Base-by-base conservation (phyloP, 1,140 invertebrate species). In the Apocrypta bakeri region DNA sequence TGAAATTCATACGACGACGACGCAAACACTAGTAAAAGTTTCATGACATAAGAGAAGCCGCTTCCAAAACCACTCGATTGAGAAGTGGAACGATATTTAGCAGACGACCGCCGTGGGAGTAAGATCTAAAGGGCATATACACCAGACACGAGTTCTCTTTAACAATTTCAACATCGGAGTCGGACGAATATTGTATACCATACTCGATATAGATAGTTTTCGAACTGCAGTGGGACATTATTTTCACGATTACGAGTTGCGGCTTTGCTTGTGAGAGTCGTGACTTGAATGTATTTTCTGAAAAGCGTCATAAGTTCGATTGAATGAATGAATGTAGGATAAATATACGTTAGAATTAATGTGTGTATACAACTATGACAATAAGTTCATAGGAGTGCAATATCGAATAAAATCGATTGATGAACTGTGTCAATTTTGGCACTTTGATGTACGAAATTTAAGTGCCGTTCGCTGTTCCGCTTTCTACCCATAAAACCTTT, bases 51-150 rank as follows among this genome's bases (percentile, higher is more conserved):
- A 56, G 72, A 75, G 71, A 12, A 37, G 17, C 8, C 29, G 68
- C 72, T 73, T 61, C 71, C 64, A 77, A 74, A 48, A 82, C 29
- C 74, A 72, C 81, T 82, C 81, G 68, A 78, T 78, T 31, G 75
- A 78, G 29, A 82, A 78, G 48, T 64, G 66, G 68, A 25, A 73
- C 64, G 81, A 82, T 78, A 69, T 82, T 82, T 82, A 82, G 73
- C 81, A 82, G 81, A 73, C 74, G 68, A 78, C 31, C 74, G 48
- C 68, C 81, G 81, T 82, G 81, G 29, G 81, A 82, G 42, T 73
- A 24, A 33, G 56, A 17, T 78, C 61, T 68, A 64, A 64, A 33
- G 37, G 31, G 7, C 64, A 11, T 29, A 29, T 56, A 42, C 2
- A 21, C n/a, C 71, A 42, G 71, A 73, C 25, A 68, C 25, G 27